Evolutionary conservation across 2,888 invertebrate genomes (phyloP).

Genomic region (Venustoraphidia nigricollis): DNA sequence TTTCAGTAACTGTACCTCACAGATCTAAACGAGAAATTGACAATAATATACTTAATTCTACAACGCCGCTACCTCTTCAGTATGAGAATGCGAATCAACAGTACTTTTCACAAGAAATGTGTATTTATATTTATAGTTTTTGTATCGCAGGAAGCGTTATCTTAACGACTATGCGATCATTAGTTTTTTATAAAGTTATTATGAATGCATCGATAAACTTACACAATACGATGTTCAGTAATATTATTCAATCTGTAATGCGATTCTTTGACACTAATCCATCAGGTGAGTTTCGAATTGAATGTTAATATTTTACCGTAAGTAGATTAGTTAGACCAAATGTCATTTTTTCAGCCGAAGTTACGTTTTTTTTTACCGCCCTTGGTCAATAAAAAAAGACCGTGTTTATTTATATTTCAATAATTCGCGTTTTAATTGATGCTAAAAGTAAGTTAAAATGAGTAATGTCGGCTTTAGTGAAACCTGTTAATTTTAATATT

Average conservation of each 20-base stretch:
- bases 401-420: too few relatives aligned
- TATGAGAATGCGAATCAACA: neutral
- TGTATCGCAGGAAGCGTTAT: conserved; percentile 42
- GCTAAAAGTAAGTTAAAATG: too few relatives aligned
- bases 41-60: too few relatives aligned
- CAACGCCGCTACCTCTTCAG: too few relatives aligned
- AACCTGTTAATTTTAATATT: neutral
- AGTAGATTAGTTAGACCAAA: neutral
- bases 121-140: conserved; percentile 40
- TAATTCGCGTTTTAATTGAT: too few relatives aligned
- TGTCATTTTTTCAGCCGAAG: too few relatives aligned
- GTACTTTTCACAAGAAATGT: conserved; percentile 11
- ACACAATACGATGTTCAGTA: conserved; percentile 64
- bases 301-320: neutral
- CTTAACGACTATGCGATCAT: conserved; percentile 46
- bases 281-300: conserved; percentile 35
- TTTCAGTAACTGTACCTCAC: too few relatives aligned
- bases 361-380: too few relatives aligned
- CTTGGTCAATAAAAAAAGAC: too few relatives aligned
- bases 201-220: conserved; percentile 58
- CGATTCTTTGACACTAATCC: conserved; percentile 75
- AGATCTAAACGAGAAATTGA: too few relatives aligned
- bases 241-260: conserved; percentile 60
- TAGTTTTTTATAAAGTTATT: conserved; percentile 56
- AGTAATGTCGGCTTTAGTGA: too few relatives aligned